These are phyloP conservation scores for Galerucella nymphaeae DNA, from an alignment of 2,888 invertebrate species.

Conservation along the genomic window DNA sequence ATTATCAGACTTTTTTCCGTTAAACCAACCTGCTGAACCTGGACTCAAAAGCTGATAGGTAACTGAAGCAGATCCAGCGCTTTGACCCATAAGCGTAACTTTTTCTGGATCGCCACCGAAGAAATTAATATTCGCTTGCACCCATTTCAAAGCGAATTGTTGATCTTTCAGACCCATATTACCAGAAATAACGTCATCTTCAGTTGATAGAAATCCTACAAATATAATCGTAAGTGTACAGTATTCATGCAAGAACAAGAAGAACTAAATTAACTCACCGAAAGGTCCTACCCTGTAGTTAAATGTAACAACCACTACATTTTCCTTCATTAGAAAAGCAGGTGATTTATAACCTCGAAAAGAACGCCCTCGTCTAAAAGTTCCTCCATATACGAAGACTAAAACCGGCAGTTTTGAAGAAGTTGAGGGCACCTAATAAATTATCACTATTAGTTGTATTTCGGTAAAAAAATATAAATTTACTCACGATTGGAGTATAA, in stretches of 20 bases:
- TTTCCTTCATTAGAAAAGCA: constrained; percentile 50
- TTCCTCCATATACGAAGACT: constrained; percentile 51
- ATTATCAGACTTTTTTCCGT: no score
- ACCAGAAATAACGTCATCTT: constrained; percentile 53
- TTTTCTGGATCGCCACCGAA: constrained; percentile 57
- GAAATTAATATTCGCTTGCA: constrained; percentile 52
- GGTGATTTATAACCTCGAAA: constrained; percentile 38
- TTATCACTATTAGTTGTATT: not conserved
- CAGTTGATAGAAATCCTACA: constrained; percentile 56
- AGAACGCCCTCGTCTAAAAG: constrained; percentile 46
- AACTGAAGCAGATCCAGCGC: constrained; percentile 56
- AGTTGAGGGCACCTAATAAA: constrained; percentile 24
- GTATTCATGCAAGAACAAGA: not conserved
- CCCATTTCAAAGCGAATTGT: constrained; percentile 54
- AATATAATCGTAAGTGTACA: constrained; percentile 5
- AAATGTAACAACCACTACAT: constrained; percentile 48
- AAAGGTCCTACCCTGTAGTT: constrained; percentile 53
- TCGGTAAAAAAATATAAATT: no score
- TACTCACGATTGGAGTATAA: constrained; percentile 47
- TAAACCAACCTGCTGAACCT: constrained; percentile 43
- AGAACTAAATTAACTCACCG: constrained; percentile 39
- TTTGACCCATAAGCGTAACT: constrained; percentile 56
- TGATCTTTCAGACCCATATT: constrained; percentile 59
- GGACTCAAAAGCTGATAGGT: constrained; percentile 50
- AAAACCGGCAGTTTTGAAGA: constrained; percentile 45